Conservation (phyloP, 2,797 vertebrate species). For the Morus bassanus region DNA sequence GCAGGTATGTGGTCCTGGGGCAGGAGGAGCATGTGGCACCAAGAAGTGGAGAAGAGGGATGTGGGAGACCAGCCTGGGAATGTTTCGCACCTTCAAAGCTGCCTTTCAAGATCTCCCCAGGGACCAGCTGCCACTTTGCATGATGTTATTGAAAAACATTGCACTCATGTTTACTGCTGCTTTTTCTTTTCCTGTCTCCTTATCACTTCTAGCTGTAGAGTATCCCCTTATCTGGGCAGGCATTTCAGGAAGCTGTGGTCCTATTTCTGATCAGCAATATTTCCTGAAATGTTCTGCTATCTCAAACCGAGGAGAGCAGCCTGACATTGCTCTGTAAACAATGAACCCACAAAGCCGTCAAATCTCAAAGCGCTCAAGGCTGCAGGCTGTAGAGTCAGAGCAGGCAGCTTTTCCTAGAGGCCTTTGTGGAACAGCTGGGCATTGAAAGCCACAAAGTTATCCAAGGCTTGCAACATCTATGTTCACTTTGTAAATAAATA, state of each 20-base stretch:
- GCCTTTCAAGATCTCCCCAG: background rate
- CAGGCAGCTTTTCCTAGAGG: background rate
- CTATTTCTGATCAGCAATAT: background rate
- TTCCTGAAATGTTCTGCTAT: background rate
- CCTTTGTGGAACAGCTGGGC: background rate
- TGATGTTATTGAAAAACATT: background rate
- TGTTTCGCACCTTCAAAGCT: background rate
- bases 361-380: background rate
- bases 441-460: background rate
- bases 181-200: background rate
- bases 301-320: background rate
- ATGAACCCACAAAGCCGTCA: background rate
- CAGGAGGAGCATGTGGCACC: background rate
- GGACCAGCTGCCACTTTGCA: background rate
- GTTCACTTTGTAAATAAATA: background rate
- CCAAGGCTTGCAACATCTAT: background rate
- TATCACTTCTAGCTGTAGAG: background rate
- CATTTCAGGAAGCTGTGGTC: conserved; percentile 6
- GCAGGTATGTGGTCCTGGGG: background rate
- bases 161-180: background rate
- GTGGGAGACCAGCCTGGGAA: background rate
- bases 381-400: background rate
- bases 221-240: background rate
- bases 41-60: background rate
- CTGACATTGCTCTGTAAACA: background rate